phyloP scores from a whole-genome alignment of 2,797 vertebrate species.

The Parauchenoglanis ngamensis region DNA sequence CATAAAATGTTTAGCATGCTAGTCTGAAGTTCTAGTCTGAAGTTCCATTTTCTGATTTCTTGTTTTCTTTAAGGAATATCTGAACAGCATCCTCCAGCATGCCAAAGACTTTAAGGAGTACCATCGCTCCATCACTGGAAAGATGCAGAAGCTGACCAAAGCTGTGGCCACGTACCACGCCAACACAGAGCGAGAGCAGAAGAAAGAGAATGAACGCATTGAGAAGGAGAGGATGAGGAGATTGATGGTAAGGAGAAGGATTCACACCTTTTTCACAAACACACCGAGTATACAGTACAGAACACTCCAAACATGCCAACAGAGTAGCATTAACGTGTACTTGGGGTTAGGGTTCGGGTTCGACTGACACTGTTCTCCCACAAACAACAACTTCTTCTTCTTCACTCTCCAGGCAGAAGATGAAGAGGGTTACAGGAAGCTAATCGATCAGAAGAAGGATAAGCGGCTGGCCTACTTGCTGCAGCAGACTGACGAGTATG shows the following conservation, averaged over 20 bases:
- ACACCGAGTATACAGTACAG: neutral
- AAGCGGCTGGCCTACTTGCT: constrained; percentile 93
- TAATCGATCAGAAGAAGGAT: constrained; percentile 98
- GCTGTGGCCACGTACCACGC: constrained; percentile 86
- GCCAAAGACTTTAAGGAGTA: constrained; percentile 90
- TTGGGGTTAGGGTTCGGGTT: no score
- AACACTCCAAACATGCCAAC: neutral
- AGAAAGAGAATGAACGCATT: constrained; percentile 87
- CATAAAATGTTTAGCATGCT: neutral
- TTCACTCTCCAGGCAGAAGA: constrained; percentile 77
- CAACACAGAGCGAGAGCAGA: constrained; percentile 88
- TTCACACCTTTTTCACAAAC: neutral
- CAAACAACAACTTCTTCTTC: neutral
- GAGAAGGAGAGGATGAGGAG: constrained; percentile 89
- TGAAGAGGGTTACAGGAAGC: constrained; percentile 87
- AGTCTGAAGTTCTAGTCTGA: neutral
- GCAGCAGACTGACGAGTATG: constrained; percentile 95
- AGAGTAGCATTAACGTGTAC: neutral
- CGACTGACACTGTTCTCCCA: no score
- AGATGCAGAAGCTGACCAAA: constrained; percentile 86
- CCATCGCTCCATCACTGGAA: constrained; percentile 82
- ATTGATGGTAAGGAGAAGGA: constrained; percentile 74
- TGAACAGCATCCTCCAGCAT: constrained; percentile 87
- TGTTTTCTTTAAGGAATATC: constrained; percentile 78
- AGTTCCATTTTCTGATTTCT: neutral